Evolutionary conservation across 1,140 invertebrate species (phyloP).

Genomic region (Magallana angulata): DNA sequence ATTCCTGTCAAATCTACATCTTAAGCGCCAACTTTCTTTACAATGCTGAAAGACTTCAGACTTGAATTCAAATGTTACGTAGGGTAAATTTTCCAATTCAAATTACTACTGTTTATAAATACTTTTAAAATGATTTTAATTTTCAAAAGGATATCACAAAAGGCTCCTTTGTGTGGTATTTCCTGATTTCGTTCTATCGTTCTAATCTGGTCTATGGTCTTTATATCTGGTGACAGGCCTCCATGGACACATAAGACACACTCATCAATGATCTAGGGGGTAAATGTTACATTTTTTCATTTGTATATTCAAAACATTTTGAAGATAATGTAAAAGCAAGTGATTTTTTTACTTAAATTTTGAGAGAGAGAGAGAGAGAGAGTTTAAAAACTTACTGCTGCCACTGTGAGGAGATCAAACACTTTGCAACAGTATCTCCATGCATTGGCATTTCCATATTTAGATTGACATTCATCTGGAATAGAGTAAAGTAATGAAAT

Average conservation of each 20-base stretch:
- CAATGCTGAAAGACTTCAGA: too few species aligned
- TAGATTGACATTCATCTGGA: conserved; percentile 97
- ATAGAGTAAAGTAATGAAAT: too few species aligned
- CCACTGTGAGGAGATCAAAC: conserved; percentile 97
- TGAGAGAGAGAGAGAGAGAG: too few species aligned
- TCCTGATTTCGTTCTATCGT: conserved; percentile 97
- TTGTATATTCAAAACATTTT: too few species aligned
- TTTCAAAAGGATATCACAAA: conserved; percentile 80
- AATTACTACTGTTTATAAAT: too few species aligned
- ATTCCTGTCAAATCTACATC: too few species aligned
- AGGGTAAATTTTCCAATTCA: too few species aligned
- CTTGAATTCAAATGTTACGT: too few species aligned
- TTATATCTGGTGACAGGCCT: conserved; percentile 98
- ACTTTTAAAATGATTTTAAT: too few species aligned
- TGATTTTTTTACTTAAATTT: too few species aligned
- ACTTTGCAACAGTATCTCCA: conserved; percentile 99
- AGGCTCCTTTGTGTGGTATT: conserved; percentile 95
- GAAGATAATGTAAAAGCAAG: too few species aligned
- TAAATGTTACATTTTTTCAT: not conserved
- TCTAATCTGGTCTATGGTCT: conserved; percentile 98
- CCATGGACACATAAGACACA: conserved; percentile 98
- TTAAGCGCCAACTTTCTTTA: too few species aligned
- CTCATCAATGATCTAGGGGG: conserved; percentile 94
- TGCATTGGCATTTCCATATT: conserved; percentile 99
- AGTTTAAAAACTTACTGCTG: conserved; percentile 88